Base-by-base conservation (phyloP, 1,140 invertebrate genomes). In the Goniozus legneri region DNA sequence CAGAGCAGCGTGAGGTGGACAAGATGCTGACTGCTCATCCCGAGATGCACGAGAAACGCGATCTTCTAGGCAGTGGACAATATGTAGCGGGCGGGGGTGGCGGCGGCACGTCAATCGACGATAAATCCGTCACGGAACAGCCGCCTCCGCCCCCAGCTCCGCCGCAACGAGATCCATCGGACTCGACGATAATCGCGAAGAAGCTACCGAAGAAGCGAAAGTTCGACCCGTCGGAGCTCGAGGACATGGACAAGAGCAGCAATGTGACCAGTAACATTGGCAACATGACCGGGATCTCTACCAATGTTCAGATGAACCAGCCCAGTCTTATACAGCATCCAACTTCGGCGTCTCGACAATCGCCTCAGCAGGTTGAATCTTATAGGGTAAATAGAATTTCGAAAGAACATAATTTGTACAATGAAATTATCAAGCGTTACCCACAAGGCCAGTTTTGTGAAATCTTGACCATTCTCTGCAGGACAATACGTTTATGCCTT, bases 191-290 rank as follows among this genome's bases (percentile, higher is more conserved):
- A 54, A 72, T 64, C 52, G 70, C 67, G 50, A 73, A 73, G 47
- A 89, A 88, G 69, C 79, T 92, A 73, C 90, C 91, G 48, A 93
- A 92, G 73, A 93, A 93, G 74, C 79, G 91, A 49, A 92, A 92
- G 76, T 92, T 89, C 63, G 85, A 90, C 78, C 88, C 85, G 47
- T 84, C 87, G 16, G 88, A 91, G 69, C 73, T 91, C 43, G 89
- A 92, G 71, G 86, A 89, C 52, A 66, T 71, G 48, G 63, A 75
- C 40, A 69, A 66, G 40, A 63, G 34, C 19, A 69, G 60, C 50
- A 69, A 70, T 31, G 59, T 71, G 30, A 62, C 62, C 2, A 62
- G 57, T 46, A 66, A 65, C 31, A 45, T 71, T 37, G 62, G 49
- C 41, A 73, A 62, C 43, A 68, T 66, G 54, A 44, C 65, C 33